phyloP scores from a whole-genome alignment of 2,113 vertebrate species.

The Tupaia chinensis region DNA sequence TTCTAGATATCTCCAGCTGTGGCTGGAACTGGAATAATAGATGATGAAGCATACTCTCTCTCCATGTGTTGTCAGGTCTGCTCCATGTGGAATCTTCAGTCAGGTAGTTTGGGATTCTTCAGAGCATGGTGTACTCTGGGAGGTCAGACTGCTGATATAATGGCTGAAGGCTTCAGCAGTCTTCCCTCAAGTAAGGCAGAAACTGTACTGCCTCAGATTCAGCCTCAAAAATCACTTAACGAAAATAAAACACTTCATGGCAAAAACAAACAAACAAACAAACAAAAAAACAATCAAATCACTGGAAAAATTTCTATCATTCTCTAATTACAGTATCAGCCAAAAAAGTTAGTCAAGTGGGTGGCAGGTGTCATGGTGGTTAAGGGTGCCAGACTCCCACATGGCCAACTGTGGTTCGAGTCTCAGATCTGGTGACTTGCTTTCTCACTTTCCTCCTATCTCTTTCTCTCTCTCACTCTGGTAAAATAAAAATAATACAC shows the following conservation, averaged over 20 bases:
- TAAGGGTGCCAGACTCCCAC: too few relatives aligned
- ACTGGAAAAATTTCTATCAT: not conserved
- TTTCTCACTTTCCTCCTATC: too few relatives aligned
- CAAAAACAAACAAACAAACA: too few relatives aligned
- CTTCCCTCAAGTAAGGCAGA: not conserved
- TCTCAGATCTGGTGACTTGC: too few relatives aligned
- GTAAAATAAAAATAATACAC: too few relatives aligned
- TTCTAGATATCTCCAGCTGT: not conserved
- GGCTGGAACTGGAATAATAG: not conserved
- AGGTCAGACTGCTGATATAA: not conserved
- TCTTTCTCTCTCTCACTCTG: too few relatives aligned
- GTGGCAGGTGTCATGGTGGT: too few relatives aligned
- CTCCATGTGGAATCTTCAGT: not conserved
- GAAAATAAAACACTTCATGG: too few relatives aligned
- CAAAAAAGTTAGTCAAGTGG: not conserved
- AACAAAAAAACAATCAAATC: too few relatives aligned
- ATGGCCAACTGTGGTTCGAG: too few relatives aligned
- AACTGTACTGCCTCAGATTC: fast-evolving
- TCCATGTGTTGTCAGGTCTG: not conserved
- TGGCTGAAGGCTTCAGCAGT: not conserved
- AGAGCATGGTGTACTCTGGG: not conserved
- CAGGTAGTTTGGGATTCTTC: not conserved
- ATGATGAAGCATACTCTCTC: fast-evolving
- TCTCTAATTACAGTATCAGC: not conserved
- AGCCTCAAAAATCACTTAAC: not conserved